Percentiles rank a stretch among this genome's conserved stretches.
These are phyloP conservation scores for Spisula solida DNA, from an alignment of 2,888 invertebrate species.

Conservation along the genomic window DNA sequence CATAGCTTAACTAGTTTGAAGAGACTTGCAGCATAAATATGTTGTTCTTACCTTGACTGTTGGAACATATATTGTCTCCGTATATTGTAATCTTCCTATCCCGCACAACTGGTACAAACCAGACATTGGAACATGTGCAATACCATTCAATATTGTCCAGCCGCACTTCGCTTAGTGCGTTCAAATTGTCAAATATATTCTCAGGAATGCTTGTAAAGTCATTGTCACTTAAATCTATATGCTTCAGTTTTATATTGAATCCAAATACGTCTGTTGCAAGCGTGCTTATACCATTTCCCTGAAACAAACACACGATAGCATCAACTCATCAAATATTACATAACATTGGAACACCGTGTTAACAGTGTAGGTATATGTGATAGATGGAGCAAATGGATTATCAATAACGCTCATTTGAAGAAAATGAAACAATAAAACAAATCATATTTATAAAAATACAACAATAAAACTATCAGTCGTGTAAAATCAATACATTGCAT, in stretches of 20 bases:
- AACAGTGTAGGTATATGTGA: no score
- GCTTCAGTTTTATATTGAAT: conserved; percentile 61
- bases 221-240: conserved; percentile 72
- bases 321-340: neutral
- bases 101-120: conserved; percentile 64
- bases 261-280: conserved; percentile 63
- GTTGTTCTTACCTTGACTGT: neutral
- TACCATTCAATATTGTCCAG: conserved; percentile 67
- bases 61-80: conserved; percentile 57
- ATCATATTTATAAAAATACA: no score
- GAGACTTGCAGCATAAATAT: no score
- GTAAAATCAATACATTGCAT: no score
- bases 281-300: conserved; percentile 54
- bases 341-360: no score
- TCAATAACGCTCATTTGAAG: no score
- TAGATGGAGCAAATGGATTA: no score
- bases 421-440: no score
- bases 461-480: no score
- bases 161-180: conserved; percentile 57
- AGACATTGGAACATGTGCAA: conserved; percentile 69
- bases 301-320: no score
- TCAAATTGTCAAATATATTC: conserved; percentile 62
- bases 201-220: conserved; percentile 57
- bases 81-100: conserved; percentile 67
- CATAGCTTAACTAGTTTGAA: neutral